A percentile compares a stretch with the other conserved stretches of the same genome.
These are phyloP conservation scores for Caenorhabditis panamensis DNA, from an alignment of 2,888 invertebrate genomes.

Conservation along the genomic window DNA sequence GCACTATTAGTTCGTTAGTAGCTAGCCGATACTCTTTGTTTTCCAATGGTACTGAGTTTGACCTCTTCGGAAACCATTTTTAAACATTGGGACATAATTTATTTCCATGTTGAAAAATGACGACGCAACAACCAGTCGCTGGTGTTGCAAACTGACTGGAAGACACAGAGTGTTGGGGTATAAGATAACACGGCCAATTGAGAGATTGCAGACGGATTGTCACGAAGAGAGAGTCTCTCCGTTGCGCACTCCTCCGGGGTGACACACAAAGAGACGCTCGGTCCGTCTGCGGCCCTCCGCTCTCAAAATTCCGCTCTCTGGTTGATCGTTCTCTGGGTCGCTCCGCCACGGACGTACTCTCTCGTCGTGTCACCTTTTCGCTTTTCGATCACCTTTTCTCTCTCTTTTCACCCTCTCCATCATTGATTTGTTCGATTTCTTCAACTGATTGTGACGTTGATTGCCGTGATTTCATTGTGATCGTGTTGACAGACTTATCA, in stretches of 20 bases:
- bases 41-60: too few relatives aligned
- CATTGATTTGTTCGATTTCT: conserved; percentile 15
- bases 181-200: background rate
- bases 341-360: conserved; percentile 32
- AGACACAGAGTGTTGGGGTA: background rate
- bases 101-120: too few relatives aligned
- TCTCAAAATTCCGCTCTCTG: conserved; percentile 33
- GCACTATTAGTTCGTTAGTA: too few relatives aligned
- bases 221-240: conserved; percentile 15
- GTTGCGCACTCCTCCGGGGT: conserved; percentile 22
- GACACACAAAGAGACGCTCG: conserved; percentile 31
- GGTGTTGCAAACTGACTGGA: too few relatives aligned
- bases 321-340: conserved; percentile 53
- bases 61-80: too few relatives aligned
- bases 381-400: conserved; percentile 28
- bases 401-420: conserved; percentile 22
- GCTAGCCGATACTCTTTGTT: too few relatives aligned
- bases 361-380: conserved; percentile 16
- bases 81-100: too few relatives aligned
- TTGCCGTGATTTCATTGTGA: background rate
- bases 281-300: conserved; percentile 3
- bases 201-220: conserved; percentile 14
- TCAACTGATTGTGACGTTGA: background rate
- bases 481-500: background rate
- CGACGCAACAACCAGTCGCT: too few relatives aligned